These are phyloP conservation scores for Chrysopilus asiliformis DNA, from an alignment of 2,888 invertebrate genomes.

Conservation along the genomic window DNA sequence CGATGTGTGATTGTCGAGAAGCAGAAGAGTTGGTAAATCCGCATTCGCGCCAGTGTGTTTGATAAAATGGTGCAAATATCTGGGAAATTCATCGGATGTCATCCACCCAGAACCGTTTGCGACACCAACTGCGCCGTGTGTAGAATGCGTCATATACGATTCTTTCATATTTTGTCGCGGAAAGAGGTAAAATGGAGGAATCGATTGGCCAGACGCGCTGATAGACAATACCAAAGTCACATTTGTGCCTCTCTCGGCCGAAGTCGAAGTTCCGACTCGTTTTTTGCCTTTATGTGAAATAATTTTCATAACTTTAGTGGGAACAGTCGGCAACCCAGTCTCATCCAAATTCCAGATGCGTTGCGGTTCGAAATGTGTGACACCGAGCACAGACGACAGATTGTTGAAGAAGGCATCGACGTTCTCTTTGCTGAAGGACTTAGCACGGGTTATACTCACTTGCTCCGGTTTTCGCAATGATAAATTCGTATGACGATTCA, in stretches of 20 bases:
- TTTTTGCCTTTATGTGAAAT: too few relatives aligned
- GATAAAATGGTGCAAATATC: not conserved
- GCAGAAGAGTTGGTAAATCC: conserved; percentile 9
- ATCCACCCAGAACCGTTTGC: conserved; percentile 1
- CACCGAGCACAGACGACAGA: too few relatives aligned
- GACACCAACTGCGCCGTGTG: not conserved
- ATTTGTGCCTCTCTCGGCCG: conserved; percentile 2
- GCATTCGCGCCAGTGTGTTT: not conserved
- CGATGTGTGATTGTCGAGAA: conserved; percentile 16
- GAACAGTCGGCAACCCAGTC: not conserved
- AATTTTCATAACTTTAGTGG: not conserved
- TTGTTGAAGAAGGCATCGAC: not conserved
- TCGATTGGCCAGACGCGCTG: conserved; percentile 2
- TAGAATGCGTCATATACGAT: not conserved
- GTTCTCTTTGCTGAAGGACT: not conserved
- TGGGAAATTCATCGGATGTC: not conserved
- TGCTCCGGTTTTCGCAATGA: conserved; percentile 1
- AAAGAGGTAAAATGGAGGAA: not conserved
- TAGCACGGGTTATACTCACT: not conserved
- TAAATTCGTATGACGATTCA: conserved; percentile 2
- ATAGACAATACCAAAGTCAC: conserved; percentile 4
- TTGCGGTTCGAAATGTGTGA: too few relatives aligned
- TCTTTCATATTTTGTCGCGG: conserved; percentile 3
- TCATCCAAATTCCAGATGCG: conserved; percentile 4
- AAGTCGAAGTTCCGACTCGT: too few relatives aligned